A percentile compares a stretch with the other conserved stretches of the same genome.
Conservation (phyloP, 2,113 vertebrate species). For the Maccullochella peelii region DNA sequence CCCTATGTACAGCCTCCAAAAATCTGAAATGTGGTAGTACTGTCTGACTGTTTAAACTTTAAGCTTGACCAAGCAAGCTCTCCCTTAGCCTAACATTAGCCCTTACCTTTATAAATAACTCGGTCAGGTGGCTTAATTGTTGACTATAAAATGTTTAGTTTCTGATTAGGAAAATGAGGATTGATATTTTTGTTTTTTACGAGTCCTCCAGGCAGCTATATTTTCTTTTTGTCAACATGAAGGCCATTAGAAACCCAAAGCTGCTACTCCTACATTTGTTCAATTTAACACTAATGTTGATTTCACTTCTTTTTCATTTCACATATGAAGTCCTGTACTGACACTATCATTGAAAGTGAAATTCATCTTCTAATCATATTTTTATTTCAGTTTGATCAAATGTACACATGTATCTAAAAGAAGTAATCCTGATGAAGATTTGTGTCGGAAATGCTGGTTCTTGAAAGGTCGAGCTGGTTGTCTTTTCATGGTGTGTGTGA, state of each 20-base stretch:
- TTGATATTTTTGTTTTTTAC: constrained; percentile 36
- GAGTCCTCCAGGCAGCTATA: constrained; percentile 27
- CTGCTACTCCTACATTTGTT: constrained; percentile 41
- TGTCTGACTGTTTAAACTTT: no score
- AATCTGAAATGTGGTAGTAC: background rate
- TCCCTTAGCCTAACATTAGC: background rate
- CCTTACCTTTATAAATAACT: constrained; percentile 10
- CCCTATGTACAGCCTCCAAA: background rate
- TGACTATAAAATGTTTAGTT: constrained; percentile 11
- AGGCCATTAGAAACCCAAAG: constrained; percentile 40
- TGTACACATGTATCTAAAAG: constrained; percentile 13
- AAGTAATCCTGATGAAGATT: constrained; percentile 17
- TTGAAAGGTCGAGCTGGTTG: background rate
- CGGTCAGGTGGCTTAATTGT: constrained; percentile 5
- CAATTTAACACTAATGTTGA: constrained; percentile 33
- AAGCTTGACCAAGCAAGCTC: background rate
- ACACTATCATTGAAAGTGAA: constrained; percentile 20
- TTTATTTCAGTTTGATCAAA: constrained; percentile 12
- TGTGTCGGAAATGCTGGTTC: background rate
- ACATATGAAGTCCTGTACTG: background rate
- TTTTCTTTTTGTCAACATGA: constrained; percentile 19
- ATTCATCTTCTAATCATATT: background rate
- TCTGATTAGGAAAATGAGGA: constrained; percentile 26
- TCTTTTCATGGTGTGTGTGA: constrained; percentile 3
- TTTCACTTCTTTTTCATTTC: constrained; percentile 17